phyloP scores from a whole-genome alignment of 2,888 invertebrate genomes.

The Apamea sordens region DNA sequence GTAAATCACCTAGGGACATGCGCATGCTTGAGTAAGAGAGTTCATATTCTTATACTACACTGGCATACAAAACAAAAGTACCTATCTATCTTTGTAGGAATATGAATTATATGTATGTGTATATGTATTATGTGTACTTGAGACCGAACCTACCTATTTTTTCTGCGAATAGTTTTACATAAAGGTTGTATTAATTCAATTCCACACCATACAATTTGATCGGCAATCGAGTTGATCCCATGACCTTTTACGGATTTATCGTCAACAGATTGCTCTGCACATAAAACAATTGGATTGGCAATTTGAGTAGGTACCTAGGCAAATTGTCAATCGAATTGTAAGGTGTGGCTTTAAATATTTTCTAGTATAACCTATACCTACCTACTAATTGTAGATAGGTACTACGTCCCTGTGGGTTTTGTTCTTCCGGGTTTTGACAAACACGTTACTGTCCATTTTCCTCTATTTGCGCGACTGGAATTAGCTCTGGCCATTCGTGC shows the following conservation, averaged over 20 bases:
- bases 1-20: constrained; percentile 52
- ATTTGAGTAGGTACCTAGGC: neutral
- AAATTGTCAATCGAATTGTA: neutral
- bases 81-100: neutral
- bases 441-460: constrained; percentile 20
- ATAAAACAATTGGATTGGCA: neutral
- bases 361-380: neutral
- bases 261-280: neutral
- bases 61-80: constrained; percentile 24
- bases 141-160: neutral
- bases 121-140: neutral
- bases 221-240: neutral
- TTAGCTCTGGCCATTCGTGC: constrained; percentile 19
- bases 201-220: neutral
- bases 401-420: constrained; percentile 15
- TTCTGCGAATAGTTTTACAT: constrained; percentile 31
- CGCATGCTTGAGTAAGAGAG: constrained; percentile 47
- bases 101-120: neutral
- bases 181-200: constrained; percentile 1
- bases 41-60: constrained; percentile 46
- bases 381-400: neutral
- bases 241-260: neutral
- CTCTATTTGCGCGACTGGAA: constrained; percentile 31
- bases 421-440: constrained; percentile 33
- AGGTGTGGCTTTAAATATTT: neutral